Evolutionary conservation across 2,797 vertebrate species (phyloP), one percentile per base, ranked within the genome.

Genomic region (Diceros bicornis): DNA sequence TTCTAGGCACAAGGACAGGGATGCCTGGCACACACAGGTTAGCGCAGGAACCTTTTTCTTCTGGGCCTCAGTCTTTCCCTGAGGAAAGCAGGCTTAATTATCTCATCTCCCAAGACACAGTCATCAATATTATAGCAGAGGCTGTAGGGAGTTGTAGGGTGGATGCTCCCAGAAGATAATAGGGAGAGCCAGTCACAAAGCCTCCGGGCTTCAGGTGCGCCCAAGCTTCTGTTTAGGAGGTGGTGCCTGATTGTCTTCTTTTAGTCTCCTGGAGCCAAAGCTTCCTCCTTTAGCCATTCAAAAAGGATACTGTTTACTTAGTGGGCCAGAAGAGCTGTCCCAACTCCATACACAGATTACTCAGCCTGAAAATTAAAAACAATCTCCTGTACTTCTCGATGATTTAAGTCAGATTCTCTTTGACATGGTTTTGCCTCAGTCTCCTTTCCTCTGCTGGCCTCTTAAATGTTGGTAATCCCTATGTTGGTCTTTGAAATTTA

Each of bases 351-450:
- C 74, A 66, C 64, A 86, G 74, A 77, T 64, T 57, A 88, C 66
- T 90, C 11, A 50, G 55, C 25, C n/a, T 74, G 85, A 82, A 92
- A 90, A 78, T 91, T 17, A 92, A 90, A 91, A 90, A 44, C 29
- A 18, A 23, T 77, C 21, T 71, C 81, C 47, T 47, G 10, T 37
- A 27, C 57, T 94, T 86, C 23, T 61, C 20, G 14, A 79, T 2
- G 52, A 91, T 66, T 78, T 34, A 86, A 93, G 74, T 94, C 79
- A 85, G 18, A 41, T 66, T 90, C 44, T 50, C 57, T 81, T 85
- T 74, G 78, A 92, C 23, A 7, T 37, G 68, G 37, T 75, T 83
- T 41, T 82, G n/a, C 85, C 32, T 78, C 68, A 69, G 64, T 41
- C 88, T 71, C 41, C 59, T 87, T 91, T 64, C 50, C 41, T 59